Evolutionary conservation across 30 jellyfish, hydroid and myxozoan species (phyloP).

Genomic region (Aurelia coerulea): DNA sequence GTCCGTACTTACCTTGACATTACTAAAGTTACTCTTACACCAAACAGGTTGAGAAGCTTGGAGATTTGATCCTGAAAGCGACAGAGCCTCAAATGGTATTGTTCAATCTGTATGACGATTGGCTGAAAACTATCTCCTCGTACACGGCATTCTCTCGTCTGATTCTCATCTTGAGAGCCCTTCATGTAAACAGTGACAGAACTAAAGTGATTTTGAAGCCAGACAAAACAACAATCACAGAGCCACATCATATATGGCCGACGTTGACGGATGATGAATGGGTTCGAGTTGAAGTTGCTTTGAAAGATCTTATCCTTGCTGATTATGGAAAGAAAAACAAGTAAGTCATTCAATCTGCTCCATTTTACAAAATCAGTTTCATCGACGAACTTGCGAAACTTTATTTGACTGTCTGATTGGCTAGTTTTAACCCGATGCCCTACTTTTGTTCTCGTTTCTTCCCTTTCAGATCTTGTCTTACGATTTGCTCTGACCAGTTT

Average conservation of each 20-base stretch:
- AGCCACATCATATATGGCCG: conserved; percentile 99
- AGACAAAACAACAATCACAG: conserved; percentile 99
- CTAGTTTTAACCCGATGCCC: no score
- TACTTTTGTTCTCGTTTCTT: no score
- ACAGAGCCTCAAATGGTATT: conserved; percentile 99
- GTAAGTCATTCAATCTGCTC: conserved; percentile 25
- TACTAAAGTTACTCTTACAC: no score
- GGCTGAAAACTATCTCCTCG: conserved; percentile 99
- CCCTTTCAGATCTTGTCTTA: no score
- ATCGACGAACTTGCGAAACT: no score
- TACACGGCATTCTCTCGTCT: conserved; percentile 99
- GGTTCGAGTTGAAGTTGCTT: conserved; percentile 99
- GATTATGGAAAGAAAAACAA: conserved; percentile 99
- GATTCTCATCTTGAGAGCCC: conserved; percentile 95
- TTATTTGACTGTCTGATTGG: no score
- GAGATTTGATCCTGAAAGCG: conserved; percentile 98
- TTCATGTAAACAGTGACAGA: conserved; percentile 99
- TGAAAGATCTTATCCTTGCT: conserved; percentile 98
- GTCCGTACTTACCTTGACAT: not conserved
- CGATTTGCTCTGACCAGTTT: no score
- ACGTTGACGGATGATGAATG: conserved; percentile 99
- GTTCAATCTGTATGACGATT: conserved; percentile 98
- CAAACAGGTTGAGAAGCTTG: conserved; percentile 97
- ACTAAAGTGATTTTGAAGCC: conserved; percentile 98
- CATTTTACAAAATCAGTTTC: no score